A percentile compares a stretch with the other conserved stretches of the same genome.
Evolutionary conservation across 2,888 invertebrate species (phyloP).

Genomic region (Drosophila stalkeri): DNA sequence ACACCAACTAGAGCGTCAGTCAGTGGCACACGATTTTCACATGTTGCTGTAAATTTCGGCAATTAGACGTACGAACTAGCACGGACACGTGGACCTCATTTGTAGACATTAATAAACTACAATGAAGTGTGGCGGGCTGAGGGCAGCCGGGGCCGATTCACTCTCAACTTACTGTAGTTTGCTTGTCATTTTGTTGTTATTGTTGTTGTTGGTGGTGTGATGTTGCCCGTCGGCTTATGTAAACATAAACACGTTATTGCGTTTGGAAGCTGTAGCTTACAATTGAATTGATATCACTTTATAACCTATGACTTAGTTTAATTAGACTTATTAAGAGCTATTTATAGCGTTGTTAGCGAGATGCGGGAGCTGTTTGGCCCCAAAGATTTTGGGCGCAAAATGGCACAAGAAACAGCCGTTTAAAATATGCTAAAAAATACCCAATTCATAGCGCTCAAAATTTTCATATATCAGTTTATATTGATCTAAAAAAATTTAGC

Average conservation of each 20-base stretch:
- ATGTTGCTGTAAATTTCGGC: slow-evolving; percentile 57
- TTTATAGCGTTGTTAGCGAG: slow-evolving; percentile 37
- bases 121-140: slow-evolving; percentile 1
- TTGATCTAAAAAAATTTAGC: neutral
- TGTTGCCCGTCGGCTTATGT: slow-evolving; percentile 58
- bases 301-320: slow-evolving; percentile 49
- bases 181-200: slow-evolving; percentile 49
- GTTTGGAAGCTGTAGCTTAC: slow-evolving; percentile 37
- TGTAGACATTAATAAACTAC: slow-evolving; percentile 23
- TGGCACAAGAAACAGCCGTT: slow-evolving; percentile 12
- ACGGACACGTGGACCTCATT: slow-evolving; percentile 57
- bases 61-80: slow-evolving; percentile 47
- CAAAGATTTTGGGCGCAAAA: slow-evolving; percentile 44
- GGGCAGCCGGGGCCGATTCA: slow-evolving; percentile 2
- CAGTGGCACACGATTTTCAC: slow-evolving; percentile 61
- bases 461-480: neutral
- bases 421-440: slow-evolving; percentile 38
- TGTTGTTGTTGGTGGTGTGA: slow-evolving; percentile 42
- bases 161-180: slow-evolving; percentile 63
- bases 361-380: slow-evolving; percentile 38
- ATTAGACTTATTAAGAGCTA: slow-evolving; percentile 39
- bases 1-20: neutral
- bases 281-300: slow-evolving; percentile 35
- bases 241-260: slow-evolving; percentile 70
- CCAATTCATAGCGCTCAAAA: neutral